phyloP scores from a whole-genome alignment of 2,797 vertebrate genomes.

The Rousettus madagascariensis region DNA sequence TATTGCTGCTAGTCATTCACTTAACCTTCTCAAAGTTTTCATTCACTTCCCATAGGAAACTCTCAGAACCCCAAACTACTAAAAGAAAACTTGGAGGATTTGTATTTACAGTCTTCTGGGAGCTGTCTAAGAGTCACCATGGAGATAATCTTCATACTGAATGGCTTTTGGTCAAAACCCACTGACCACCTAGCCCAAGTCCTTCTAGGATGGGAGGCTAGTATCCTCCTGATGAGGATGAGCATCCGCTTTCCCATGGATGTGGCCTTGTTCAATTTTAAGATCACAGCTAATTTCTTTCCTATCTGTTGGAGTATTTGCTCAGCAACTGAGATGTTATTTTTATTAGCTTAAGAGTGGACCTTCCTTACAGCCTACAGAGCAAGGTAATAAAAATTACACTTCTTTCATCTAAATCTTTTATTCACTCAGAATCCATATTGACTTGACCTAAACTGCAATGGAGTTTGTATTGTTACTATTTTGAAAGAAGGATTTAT shows the following conservation, averaged over 20 bases:
- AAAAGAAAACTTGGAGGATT: conserved; percentile 1
- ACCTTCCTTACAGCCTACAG: neutral
- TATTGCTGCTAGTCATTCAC: neutral
- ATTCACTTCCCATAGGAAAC: conserved; percentile 29
- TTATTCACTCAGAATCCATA: conserved; percentile 19
- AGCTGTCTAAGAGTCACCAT: neutral
- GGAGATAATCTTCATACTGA: neutral
- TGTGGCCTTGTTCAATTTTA: conserved; percentile 9
- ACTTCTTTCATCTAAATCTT: neutral
- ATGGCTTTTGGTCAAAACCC: neutral
- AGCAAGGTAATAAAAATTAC: neutral
- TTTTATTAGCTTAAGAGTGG: neutral
- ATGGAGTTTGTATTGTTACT: neutral
- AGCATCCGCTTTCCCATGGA: neutral
- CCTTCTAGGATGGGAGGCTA: neutral
- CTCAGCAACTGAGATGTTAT: conserved; percentile 32
- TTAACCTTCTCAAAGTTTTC: neutral
- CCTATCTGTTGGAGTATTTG: conserved; percentile 20
- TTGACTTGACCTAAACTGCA: conserved; percentile 26
- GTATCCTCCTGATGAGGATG: conserved; percentile 8
- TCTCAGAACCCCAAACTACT: conserved; percentile 31
- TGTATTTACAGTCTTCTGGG: neutral
- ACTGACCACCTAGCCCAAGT: neutral
- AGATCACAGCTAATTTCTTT: conserved; percentile 17
- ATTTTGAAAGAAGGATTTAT: conserved; percentile 39